These are phyloP conservation scores for Dicrurus megarhynchus DNA, from an alignment of 2,113 vertebrate genomes.

Conservation along the genomic window DNA sequence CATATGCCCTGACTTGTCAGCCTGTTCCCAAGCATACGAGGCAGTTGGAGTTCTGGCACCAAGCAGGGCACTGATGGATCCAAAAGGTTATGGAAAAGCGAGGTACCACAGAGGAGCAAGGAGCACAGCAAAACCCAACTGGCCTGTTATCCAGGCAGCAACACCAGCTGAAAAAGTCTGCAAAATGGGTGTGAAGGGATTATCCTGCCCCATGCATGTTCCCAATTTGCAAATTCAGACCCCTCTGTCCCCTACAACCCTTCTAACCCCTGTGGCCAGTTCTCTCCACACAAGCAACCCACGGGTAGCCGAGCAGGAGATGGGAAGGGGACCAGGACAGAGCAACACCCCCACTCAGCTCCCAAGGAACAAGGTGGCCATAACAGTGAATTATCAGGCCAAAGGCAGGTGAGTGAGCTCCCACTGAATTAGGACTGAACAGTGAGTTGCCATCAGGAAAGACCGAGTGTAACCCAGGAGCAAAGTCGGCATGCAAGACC, in stretches of 20 bases:
- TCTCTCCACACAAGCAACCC: background rate
- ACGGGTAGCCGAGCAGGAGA: fast-evolving
- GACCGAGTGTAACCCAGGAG: background rate
- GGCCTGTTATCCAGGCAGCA: background rate
- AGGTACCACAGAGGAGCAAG: fast-evolving
- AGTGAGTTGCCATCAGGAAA: background rate
- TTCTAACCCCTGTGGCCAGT: fast-evolving
- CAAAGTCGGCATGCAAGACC: fast-evolving
- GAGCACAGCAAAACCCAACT: background rate
- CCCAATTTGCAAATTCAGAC: background rate
- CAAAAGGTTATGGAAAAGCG: background rate
- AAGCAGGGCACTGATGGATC: background rate
- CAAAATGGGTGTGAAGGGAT: background rate
- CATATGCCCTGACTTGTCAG: background rate
- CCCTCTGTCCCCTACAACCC: background rate
- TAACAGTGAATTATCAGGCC: background rate
- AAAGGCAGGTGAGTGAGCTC: background rate
- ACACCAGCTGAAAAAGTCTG: background rate
- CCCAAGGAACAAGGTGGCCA: background rate
- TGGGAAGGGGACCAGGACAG: background rate
- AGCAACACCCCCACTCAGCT: fast-evolving
- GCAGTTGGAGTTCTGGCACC: background rate
- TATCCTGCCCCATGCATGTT: background rate
- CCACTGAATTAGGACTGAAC: background rate
- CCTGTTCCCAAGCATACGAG: background rate